Conservation (phyloP, 2,797 vertebrate genomes). For the Chlorospingus semifuscus region DNA sequence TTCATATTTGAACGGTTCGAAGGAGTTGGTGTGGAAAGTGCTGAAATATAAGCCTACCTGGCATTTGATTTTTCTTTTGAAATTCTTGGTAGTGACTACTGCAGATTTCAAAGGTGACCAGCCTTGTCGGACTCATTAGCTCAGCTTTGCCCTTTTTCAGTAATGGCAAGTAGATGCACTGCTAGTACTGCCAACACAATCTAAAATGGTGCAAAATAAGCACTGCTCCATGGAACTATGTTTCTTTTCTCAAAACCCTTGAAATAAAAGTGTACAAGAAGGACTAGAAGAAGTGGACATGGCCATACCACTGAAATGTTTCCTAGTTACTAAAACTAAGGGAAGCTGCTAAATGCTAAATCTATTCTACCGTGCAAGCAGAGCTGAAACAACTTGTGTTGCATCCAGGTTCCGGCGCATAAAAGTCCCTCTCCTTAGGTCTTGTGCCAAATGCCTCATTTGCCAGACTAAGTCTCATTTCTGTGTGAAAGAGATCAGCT, state of each 20-base stretch:
- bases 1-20: not conserved
- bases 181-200: conserved; percentile 8
- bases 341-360: conserved; percentile 43
- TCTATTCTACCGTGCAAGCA: conserved; percentile 52
- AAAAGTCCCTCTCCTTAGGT: conserved; percentile 59
- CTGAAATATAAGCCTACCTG: not conserved
- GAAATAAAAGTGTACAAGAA: conserved; percentile 10
- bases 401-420: conserved; percentile 48
- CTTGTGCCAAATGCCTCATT: conserved; percentile 52
- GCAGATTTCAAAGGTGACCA: conserved; percentile 4
- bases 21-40: not conserved
- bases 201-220: conserved; percentile 29
- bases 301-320: conserved; percentile 39
- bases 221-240: not conserved
- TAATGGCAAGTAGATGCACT: not conserved
- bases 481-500: conserved; percentile 44
- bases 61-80: not conserved
- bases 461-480: conserved; percentile 50
- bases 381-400: conserved; percentile 64
- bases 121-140: not conserved
- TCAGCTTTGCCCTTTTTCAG: conserved; percentile 23
- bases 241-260: conserved; percentile 17
- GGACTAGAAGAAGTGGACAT: not conserved
- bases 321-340: conserved; percentile 58
- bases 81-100: not conserved